Conservation (phyloP, 2,797 vertebrate species). For the Gymnocypris eckloni region DNA sequence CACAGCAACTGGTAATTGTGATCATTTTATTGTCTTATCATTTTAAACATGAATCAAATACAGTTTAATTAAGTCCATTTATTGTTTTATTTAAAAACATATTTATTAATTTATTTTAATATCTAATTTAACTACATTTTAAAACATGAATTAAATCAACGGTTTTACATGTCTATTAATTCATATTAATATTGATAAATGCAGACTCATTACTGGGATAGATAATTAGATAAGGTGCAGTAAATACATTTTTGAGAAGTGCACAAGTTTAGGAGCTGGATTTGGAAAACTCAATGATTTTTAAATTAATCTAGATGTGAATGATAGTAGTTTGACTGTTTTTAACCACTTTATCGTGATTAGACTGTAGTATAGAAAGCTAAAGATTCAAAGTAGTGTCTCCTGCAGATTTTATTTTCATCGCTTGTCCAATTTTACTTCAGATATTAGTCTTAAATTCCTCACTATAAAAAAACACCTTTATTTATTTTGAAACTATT, state of each 20-base stretch:
- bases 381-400: neutral
- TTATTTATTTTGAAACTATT: neutral
- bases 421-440: neutral
- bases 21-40: neutral
- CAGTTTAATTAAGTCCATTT: neutral
- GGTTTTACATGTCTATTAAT: too few species aligned
- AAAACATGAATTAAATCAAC: too few species aligned
- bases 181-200: neutral
- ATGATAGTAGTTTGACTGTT: neutral
- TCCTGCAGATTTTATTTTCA: neutral
- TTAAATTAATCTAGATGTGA: neutral
- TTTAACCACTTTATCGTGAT: neutral
- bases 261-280: neutral
- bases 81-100: neutral
- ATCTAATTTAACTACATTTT: too few species aligned
- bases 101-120: too few species aligned
- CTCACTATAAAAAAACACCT: neutral
- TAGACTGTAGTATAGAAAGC: neutral
- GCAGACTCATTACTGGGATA: slow-evolving; percentile 10
- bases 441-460: too few species aligned
- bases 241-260: neutral
- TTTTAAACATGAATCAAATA: neutral
- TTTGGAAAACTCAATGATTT: neutral
- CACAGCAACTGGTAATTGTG: neutral
- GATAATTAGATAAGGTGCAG: slow-evolving; percentile 13